Percentiles rank a stretch among this genome's conserved stretches.
These are phyloP conservation scores for Drosophila rubida DNA, from an alignment of 2,888 invertebrate species.

Conservation along the genomic window DNA sequence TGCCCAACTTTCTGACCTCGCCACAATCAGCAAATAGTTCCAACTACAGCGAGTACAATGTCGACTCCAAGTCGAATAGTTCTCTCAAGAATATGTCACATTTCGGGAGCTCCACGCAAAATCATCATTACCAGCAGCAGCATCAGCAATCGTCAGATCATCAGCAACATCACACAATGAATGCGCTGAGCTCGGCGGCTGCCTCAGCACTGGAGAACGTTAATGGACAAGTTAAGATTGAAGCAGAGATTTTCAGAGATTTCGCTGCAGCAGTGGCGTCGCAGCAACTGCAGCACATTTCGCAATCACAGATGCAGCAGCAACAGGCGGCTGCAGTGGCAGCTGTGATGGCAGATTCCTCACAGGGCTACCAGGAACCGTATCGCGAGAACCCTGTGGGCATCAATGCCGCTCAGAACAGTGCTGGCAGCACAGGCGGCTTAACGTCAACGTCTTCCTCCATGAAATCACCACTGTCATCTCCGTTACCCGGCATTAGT, in stretches of 20 bases:
- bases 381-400: constrained; percentile 65
- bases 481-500: constrained; percentile 73
- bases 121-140: constrained; percentile 74
- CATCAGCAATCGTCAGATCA: constrained; percentile 57
- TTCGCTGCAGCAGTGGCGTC: constrained; percentile 83
- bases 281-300: constrained; percentile 81
- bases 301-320: constrained; percentile 76
- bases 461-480: constrained; percentile 83
- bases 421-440: constrained; percentile 65
- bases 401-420: constrained; percentile 53
- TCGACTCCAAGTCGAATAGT: constrained; percentile 84
- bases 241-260: constrained; percentile 83
- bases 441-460: constrained; percentile 84
- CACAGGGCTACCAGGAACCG: constrained; percentile 78
- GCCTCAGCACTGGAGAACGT: constrained; percentile 73
- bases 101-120: constrained; percentile 54
- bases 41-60: constrained; percentile 83
- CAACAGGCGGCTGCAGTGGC: constrained; percentile 71
- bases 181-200: constrained; percentile 72
- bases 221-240: constrained; percentile 81
- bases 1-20: constrained; percentile 83
- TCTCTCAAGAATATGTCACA: constrained; percentile 81
- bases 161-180: constrained; percentile 74
- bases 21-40: constrained; percentile 82
- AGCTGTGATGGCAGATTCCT: constrained; percentile 74